Evolutionary conservation across 2,797 vertebrate genomes (phyloP), one percentile per base, ranked within the genome.

Genomic region (Acropternis orthonyx): DNA sequence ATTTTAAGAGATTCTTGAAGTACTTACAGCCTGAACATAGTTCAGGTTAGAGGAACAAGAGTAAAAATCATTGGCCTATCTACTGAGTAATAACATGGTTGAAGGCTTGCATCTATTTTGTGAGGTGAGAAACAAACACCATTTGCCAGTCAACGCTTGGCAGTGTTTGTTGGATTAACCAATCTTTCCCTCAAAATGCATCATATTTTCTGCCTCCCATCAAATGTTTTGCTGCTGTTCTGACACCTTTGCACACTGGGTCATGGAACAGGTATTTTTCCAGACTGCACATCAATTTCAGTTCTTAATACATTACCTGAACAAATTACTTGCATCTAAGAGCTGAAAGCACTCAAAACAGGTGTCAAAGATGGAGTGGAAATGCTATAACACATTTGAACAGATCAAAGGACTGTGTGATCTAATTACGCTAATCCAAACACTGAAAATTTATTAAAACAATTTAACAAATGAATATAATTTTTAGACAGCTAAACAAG

Each of bases 331-430:
- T 89, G 66, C 66, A 88, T 71, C 85, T 84, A 95, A 92, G 85
- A 88, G 69, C 85, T 94, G 69, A 75, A 89, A 72, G 89, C 82
- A 55, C 92, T 94, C 85, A 95, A 95, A 98, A 96, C 61, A 97
- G 93, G 83, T 82, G 87, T 87, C 73, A 96, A 95, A 98, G 96
- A 84, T 54, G 78, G 71, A 76, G 61, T 66, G 72, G 58, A 92
- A 96, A 89, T 92, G 93, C 87, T 96, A 17, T 58, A 92, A 91
- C 62, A 85, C 36, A 19, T 92, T 86, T 94, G 68, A 97, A 95
- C 62, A 96, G 94, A 94, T 96, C 89, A 94, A 76, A 92, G 76
- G 75, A 54, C 93, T 62, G 61, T 95, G 66, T 85, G 61, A 81
- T 79, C 80, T 81, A 95, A 91, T 91, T 84, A 94, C 10, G 0